Percentiles rank a stretch among this genome's conserved stretches.
phyloP scores from a whole-genome alignment of 2,888 invertebrate species.

The Caenorhabditis macrosperma region DNA sequence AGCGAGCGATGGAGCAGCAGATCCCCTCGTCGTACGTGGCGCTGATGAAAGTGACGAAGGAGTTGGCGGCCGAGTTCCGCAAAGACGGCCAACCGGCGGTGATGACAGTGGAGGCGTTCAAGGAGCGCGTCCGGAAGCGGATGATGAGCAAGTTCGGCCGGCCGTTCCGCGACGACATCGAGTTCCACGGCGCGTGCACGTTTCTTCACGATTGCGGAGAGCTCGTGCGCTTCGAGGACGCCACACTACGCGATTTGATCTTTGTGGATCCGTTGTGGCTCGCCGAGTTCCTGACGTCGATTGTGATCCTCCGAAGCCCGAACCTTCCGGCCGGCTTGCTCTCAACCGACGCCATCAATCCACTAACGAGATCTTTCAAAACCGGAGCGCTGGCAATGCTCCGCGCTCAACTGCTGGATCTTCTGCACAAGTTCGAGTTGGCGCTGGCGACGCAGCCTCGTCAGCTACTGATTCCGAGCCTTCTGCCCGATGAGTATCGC shows the following conservation, averaged over 20 bases:
- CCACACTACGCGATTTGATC: conserved; percentile 93
- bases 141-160: conserved; percentile 69
- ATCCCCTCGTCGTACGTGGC: conserved; percentile 96
- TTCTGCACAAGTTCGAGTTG: conserved; percentile 82
- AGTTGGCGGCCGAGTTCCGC: conserved; percentile 85
- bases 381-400: conserved; percentile 39
- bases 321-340: conserved; percentile 58
- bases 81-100: conserved; percentile 82
- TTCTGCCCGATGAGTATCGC: conserved; percentile 89
- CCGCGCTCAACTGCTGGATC: conserved; percentile 57
- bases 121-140: conserved; percentile 75
- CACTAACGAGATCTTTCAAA: conserved; percentile 50
- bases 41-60: conserved; percentile 88
- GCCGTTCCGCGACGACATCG: conserved; percentile 86
- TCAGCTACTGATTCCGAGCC: conserved; percentile 91
- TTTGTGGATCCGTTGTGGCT: conserved; percentile 98
- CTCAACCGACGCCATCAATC: conserved; percentile 60
- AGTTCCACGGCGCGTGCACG: conserved; percentile 94
- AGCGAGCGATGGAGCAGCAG: conserved; percentile 91
- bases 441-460: conserved; percentile 96
- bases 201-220: conserved; percentile 89
- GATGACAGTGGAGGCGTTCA: conserved; percentile 88
- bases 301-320: conserved; percentile 87
- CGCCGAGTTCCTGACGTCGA: conserved; percentile 96
- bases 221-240: conserved; percentile 84